A percentile compares a stretch with the other conserved stretches of the same genome.
Evolutionary conservation across 2,797 vertebrate species (phyloP).

Genomic region (Malurus leucopterus): DNA sequence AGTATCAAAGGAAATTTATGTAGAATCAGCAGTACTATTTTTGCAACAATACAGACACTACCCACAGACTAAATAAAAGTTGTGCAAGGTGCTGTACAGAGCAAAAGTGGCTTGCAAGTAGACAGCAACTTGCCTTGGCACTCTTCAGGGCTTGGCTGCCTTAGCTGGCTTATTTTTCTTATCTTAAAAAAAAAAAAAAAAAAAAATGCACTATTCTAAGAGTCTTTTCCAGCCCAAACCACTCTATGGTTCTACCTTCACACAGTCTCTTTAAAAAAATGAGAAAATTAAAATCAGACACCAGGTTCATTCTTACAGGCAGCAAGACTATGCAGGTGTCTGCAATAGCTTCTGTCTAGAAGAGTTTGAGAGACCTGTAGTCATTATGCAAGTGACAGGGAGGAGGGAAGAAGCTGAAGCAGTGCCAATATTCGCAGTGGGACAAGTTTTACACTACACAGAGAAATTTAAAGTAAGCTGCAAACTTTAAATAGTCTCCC

Average conservation of each 20-base stretch:
- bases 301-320: not conserved
- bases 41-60: not conserved
- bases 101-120: not conserved
- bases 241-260: not conserved
- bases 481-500: not conserved
- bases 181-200: not conserved
- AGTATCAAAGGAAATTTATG: not conserved
- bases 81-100: not conserved
- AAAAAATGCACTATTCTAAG: not conserved
- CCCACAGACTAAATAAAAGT: not conserved
- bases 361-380: not conserved
- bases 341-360: not conserved
- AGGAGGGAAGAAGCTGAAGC: not conserved
- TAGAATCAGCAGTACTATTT: not conserved
- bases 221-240: not conserved
- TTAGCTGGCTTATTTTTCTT: not conserved
- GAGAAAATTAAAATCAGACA: not conserved
- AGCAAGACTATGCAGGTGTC: not conserved
- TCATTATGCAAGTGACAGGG: not conserved
- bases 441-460: not conserved
- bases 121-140: fast-evolving
- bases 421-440: not conserved
- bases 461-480: not conserved
- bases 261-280: not conserved
- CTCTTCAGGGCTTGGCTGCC: not conserved